Percentiles rank a stretch among this genome's conserved stretches.
These are phyloP conservation scores for Scaptomyza flava DNA, from an alignment of 2,888 invertebrate genomes.

Conservation along the genomic window DNA sequence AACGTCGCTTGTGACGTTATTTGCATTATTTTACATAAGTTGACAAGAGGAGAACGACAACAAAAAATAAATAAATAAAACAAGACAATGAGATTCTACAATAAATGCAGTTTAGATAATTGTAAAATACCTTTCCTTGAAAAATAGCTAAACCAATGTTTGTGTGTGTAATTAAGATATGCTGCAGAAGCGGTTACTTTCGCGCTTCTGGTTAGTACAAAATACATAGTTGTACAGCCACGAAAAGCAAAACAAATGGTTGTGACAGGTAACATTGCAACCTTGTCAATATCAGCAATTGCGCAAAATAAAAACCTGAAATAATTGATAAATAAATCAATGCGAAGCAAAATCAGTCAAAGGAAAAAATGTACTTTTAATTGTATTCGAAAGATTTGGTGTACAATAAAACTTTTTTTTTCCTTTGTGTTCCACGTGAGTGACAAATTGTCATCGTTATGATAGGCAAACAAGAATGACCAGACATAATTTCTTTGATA, in stretches of 20 bases:
- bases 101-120: conserved; percentile 49
- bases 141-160: conserved; percentile 28
- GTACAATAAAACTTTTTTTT: neutral
- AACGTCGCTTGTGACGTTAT: conserved; percentile 61
- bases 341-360: conserved; percentile 18
- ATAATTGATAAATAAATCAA: conserved; percentile 50
- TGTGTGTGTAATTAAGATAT: neutral
- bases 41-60: conserved; percentile 27
- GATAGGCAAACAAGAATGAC: conserved; percentile 29
- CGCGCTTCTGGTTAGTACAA: conserved; percentile 2
- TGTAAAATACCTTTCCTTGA: conserved; percentile 69
- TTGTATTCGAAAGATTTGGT: conserved; percentile 36
- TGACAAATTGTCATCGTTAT: conserved; percentile 56
- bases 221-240: neutral
- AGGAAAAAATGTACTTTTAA: conserved; percentile 45
- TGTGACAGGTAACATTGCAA: conserved; percentile 43
- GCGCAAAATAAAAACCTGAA: conserved; percentile 26
- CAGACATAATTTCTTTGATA: conserved; percentile 66
- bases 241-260: conserved; percentile 46
- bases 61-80: conserved; percentile 25
- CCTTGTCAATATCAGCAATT: conserved; percentile 57
- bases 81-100: conserved; percentile 54
- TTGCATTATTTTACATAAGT: conserved; percentile 67
- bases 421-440: neutral
- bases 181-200: neutral